These are phyloP conservation scores for Ctenomys sociabilis DNA, from an alignment of 2,113 vertebrate genomes.

Conservation along the genomic window DNA sequence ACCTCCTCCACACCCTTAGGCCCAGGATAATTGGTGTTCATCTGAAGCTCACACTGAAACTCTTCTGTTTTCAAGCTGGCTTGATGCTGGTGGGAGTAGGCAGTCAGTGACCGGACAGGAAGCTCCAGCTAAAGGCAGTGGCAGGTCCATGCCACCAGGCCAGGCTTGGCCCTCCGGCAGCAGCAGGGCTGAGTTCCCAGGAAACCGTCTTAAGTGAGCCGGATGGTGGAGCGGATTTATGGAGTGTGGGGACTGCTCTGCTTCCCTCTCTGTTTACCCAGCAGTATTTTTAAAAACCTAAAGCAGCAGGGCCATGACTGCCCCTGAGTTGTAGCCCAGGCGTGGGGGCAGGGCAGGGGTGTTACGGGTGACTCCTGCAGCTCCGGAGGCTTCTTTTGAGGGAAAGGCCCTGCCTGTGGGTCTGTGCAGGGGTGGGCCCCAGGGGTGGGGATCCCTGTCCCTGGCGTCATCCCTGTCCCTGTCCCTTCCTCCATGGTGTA, in stretches of 20 bases:
- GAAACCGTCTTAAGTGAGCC: constrained; percentile 67
- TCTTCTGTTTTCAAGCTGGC: not conserved
- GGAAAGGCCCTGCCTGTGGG: not conserved
- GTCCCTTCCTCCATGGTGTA: no score
- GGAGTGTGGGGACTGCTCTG: constrained; percentile 77
- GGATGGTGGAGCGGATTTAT: constrained; percentile 77
- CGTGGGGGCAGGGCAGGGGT: not conserved
- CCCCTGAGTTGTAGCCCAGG: constrained; percentile 67
- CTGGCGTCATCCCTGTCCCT: not conserved
- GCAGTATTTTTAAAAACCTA: constrained; percentile 79
- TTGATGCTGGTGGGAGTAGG: not conserved
- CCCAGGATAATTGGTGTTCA: no score
- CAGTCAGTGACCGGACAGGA: not conserved
- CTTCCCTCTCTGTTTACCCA: constrained; percentile 78
- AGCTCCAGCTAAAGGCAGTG: not conserved
- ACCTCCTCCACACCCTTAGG: no score
- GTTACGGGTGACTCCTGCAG: not conserved
- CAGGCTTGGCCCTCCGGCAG: not conserved
- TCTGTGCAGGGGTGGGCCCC: not conserved
- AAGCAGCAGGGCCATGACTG: constrained; percentile 62
- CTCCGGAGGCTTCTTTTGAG: not conserved
- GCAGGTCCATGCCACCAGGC: not conserved
- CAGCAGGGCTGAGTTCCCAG: constrained; percentile 25
- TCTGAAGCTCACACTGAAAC: not conserved
- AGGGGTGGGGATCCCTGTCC: not conserved